phyloP scores from a whole-genome alignment of 2,797 vertebrate genomes.

The Prionace glauca region DNA sequence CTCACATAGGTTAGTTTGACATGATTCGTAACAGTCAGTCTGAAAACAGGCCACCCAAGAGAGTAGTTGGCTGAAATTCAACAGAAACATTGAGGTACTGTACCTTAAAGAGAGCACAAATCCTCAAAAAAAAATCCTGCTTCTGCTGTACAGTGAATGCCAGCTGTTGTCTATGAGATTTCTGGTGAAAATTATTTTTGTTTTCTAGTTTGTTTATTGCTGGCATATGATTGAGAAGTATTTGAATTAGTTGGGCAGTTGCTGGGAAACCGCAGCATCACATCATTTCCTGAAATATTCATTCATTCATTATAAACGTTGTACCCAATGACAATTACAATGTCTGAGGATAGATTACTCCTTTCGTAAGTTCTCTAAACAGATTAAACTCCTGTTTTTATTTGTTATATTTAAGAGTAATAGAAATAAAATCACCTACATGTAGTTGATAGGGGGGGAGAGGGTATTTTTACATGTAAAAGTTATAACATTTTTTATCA shows the following conservation, averaged over 20 bases:
- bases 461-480: not conserved
- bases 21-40: not conserved
- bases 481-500: slow-evolving; percentile 11
- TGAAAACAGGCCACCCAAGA: not conserved
- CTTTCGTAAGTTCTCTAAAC: not conserved
- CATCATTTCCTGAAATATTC: not conserved
- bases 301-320: not conserved
- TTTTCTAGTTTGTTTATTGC: not conserved
- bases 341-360: not conserved
- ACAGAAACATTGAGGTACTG: slow-evolving; percentile 20
- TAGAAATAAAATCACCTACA: not conserved
- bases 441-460: not conserved
- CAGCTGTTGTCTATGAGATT: not conserved
- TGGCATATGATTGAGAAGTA: not conserved
- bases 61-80: not conserved
- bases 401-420: not conserved
- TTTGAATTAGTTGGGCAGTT: not conserved
- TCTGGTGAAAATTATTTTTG: slow-evolving; percentile 5
- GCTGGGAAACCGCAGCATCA: not conserved
- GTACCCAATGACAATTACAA: not conserved
- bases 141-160: not conserved
- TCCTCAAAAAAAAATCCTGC: not conserved
- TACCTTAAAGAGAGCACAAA: not conserved
- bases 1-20: not conserved
- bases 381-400: not conserved